Base-by-base conservation (phyloP, 2,888 invertebrate genomes). In the Vanessa cardui region DNA sequence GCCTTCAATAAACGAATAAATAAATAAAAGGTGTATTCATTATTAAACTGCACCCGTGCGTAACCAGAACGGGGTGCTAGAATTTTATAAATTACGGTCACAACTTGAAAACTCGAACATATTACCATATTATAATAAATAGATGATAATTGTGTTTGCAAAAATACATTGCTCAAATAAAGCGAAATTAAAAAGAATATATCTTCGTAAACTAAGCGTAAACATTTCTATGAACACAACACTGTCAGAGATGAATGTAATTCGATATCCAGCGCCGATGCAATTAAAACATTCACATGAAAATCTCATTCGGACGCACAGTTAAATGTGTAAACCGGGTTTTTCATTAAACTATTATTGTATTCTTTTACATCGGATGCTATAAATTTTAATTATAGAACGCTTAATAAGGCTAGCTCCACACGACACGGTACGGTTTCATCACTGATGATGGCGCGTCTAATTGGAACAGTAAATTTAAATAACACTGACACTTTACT, bases 381-480 rank as follows among this genome's bases (percentile, higher is more conserved):
- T 79, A 83, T 87, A 85, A 85, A 89, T 89, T 89, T 89, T 92
- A 91, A 92, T 91, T 90, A 91, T 87, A 89, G 89, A 87, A 88
- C 83, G 83, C 86, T 88, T 90, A 89, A 90, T 90, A 91, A 90
- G 89, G 90, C 88, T 83, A 87, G 86, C 86, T 87, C 80, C 88
- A 83, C 83, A 86, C 85, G 84, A 85, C 82, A 87, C 86, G 87
- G 83, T 81, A 84, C 80, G 81, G 87, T 89, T 87, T 88, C 90
- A 86, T 90, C 90, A 88, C 78, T 80, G 89, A 90, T 89, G 91
- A 91, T 88, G 88, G 89, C 89, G 87, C 81, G 81, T 86, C 91
- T 92, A 92, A 92, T 92, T 92, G 90, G 92, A 81, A 84, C 87
- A 84, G 90, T 92, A 92, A 92, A 92, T 92, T 91, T 88, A 90